Base-by-base conservation (phyloP, 1,140 invertebrate species). In the Leptonema lineaticorne region DNA sequence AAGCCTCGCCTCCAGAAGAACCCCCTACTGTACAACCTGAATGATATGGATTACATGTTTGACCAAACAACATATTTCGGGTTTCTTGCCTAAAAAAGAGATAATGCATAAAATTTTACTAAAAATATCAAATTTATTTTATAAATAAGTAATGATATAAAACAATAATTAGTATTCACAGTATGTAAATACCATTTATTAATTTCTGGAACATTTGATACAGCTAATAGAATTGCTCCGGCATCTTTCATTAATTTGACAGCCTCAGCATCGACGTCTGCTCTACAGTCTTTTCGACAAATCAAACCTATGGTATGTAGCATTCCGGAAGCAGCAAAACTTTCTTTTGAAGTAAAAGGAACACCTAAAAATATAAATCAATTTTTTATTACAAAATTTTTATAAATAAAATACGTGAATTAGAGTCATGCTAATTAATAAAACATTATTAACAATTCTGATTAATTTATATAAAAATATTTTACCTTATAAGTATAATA, bases 1-100 rank as follows among this genome's bases (percentile, higher is more conserved):
- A 85, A 0, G 78, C 93, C 78, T 94, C 92, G 1, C 92, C 92
- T 1, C 92, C 92, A 37, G 91, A 92, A 64, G 91, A 93, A 53
- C 95, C 95, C 11, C 95, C 95, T 28, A 88, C 86, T 41, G 89
- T 92, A 69, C 92, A 84, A 0, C 88, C 88, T 1, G 86, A 85
- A 78, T 97, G 88, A 77, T 98, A 97, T 0, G 96, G 95, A 84
- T 99, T 99, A 69, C 88, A 88, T 0, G 96, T 95, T 69, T 94
- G 86, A 27, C 97, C 96, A 76, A 92, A 94, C 41, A 96, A 79
- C 81, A 93, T 93, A 81, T 98, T 98, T 62, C 89, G 85, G 0
- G 92, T 91, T 78, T 98, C 96, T 75, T 86, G 88, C 92, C 93
- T 95, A 75, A 87, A 83, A 82, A 87, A 89, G 16, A 27, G 5